Evolutionary conservation across 1,140 invertebrate species (phyloP).

Genomic region (Halyomorpha halys): DNA sequence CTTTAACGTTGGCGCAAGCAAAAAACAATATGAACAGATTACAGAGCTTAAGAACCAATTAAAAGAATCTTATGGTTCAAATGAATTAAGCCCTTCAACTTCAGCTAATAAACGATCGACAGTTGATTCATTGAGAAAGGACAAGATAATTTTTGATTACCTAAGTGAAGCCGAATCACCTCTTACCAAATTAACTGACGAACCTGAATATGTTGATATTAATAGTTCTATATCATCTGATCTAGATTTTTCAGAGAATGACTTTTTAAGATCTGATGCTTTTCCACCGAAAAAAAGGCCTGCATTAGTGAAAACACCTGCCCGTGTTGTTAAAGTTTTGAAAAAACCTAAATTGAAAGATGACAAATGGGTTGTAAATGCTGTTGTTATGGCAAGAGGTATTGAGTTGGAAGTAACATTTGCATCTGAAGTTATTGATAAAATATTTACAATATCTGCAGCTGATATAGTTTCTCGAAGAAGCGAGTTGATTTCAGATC

Average conservation of each 20-base stretch:
- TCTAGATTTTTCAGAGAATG: neutral
- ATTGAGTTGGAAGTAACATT: conserved; percentile 25
- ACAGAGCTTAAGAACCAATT: conserved; percentile 5
- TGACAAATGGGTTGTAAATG: conserved; percentile 19
- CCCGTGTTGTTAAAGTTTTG: conserved; percentile 15
- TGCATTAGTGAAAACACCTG: neutral
- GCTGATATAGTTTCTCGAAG: conserved; percentile 16
- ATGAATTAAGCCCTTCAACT: too few relatives aligned
- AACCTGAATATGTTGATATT: neutral
- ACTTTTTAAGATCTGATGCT: neutral
- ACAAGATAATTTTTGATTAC: conserved; percentile 12
- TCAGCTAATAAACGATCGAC: neutral
- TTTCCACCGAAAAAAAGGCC: conserved; percentile 25
- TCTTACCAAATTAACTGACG: neutral
- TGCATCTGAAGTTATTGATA: conserved; percentile 23
- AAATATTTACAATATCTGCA: conserved; percentile 22
- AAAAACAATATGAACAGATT: neutral
- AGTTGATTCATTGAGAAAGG: neutral
- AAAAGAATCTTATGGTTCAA: neutral
- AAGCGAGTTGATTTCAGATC: conserved; percentile 7
- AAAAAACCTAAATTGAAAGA: conserved; percentile 20
- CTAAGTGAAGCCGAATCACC: neutral
- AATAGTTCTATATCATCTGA: neutral
- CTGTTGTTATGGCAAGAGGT: conserved; percentile 18
- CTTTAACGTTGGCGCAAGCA: neutral